Percentiles rank a stretch among this genome's conserved stretches.
Conservation (phyloP, 1,140 invertebrate species). For the Drosophila suzukii region DNA sequence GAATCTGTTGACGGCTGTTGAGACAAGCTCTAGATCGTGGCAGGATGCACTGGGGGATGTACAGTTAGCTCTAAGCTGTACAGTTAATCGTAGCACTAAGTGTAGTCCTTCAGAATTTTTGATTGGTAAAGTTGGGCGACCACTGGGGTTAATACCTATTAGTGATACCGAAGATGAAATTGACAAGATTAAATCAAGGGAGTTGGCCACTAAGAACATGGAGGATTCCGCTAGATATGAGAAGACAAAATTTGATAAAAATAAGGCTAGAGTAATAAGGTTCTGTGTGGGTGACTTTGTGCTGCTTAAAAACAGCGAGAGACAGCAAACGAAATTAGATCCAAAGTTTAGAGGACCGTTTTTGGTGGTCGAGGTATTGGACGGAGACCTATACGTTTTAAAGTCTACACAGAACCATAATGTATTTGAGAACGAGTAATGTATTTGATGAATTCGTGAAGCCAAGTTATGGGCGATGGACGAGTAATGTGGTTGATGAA, state of each 20-base stretch:
- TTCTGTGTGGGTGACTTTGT: constrained; percentile 14
- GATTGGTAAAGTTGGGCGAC: constrained; percentile 1
- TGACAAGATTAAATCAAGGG: neutral
- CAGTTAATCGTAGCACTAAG: constrained; percentile 3
- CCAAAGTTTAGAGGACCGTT: neutral
- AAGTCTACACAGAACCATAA: constrained; percentile 5
- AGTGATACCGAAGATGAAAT: neutral
- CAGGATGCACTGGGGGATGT: constrained; percentile 11
- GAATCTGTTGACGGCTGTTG: neutral
- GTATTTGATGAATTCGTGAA: too few species aligned
- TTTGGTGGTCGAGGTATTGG: constrained; percentile 6
- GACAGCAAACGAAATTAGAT: neutral
- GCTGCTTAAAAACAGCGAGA: constrained; percentile 5
- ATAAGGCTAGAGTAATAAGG: constrained; percentile 11
- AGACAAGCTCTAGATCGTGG: constrained; percentile 5
- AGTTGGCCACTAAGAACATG: neutral
- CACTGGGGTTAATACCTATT: neutral
- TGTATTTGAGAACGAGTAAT: too few species aligned
- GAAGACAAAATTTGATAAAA: constrained; percentile 10
- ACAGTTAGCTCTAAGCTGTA: neutral
- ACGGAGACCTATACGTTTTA: neutral
- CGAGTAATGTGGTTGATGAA: too few species aligned
- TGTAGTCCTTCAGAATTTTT: neutral
- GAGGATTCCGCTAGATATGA: constrained; percentile 1
- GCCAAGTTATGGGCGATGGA: too few species aligned